Percentiles rank a stretch among this genome's conserved stretches.
These are phyloP conservation scores for Isichthys henryi DNA, from an alignment of 2,113 vertebrate species.

Conservation along the genomic window DNA sequence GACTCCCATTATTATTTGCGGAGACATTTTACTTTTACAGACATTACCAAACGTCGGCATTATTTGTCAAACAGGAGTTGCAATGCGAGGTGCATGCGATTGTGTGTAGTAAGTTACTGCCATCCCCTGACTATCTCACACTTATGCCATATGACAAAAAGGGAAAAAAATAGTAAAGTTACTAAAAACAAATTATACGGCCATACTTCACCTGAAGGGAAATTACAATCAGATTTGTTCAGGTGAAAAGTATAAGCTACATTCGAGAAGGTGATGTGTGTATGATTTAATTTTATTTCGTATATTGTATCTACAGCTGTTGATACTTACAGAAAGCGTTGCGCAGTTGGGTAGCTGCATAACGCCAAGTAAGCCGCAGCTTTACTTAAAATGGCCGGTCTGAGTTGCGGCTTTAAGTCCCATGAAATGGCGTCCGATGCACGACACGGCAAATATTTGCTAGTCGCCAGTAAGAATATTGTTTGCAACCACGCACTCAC, in stretches of 20 bases:
- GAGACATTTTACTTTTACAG: not conserved
- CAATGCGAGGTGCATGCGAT: not conserved
- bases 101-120: not conserved
- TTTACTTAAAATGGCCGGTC: conserved; percentile 11
- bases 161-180: not conserved
- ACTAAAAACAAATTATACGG: not conserved
- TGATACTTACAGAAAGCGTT: not conserved
- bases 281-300: not conserved
- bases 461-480: not conserved
- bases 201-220: not conserved
- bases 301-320: not conserved
- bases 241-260: not conserved
- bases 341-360: not conserved
- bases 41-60: not conserved
- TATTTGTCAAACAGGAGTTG: not conserved
- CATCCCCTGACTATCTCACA: not conserved
- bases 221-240: not conserved
- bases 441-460: not conserved
- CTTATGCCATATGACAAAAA: not conserved
- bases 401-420: not conserved
- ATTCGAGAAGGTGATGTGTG: not conserved
- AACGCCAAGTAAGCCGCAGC: not conserved
- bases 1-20: not conserved
- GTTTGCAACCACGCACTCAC: not conserved
- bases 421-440: conserved; percentile 12